Percentiles rank a stretch among this genome's conserved stretches.
phyloP scores from a whole-genome alignment of 2,113 vertebrate species.

The Toxotes jaculatrix region DNA sequence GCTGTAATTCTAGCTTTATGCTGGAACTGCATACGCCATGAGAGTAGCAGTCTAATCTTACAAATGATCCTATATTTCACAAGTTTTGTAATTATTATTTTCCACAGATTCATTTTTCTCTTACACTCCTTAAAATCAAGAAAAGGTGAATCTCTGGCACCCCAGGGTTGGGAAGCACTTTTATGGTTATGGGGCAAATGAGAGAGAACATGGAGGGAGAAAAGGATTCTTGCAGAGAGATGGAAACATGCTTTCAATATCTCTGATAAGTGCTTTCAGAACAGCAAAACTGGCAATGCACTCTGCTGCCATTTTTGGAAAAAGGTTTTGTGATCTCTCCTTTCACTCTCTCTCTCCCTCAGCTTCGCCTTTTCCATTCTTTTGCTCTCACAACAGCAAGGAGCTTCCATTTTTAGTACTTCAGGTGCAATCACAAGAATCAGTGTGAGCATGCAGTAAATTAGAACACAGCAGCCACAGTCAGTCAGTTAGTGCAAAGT shows the following conservation, averaged over 20 bases:
- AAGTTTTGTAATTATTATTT: not conserved
- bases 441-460: constrained; percentile 11
- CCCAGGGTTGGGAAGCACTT: constrained; percentile 18
- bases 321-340: constrained; percentile 61
- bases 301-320: constrained; percentile 57
- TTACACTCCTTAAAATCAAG: not conserved
- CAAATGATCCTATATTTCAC: not conserved
- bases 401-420: constrained; percentile 27
- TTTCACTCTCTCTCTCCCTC: constrained; percentile 20
- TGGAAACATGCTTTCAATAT: constrained; percentile 43
- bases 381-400: constrained; percentile 32
- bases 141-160: constrained; percentile 8
- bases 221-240: constrained; percentile 35
- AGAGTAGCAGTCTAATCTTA: constrained; percentile 11
- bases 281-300: constrained; percentile 50
- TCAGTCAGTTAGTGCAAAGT: constrained; percentile 9
- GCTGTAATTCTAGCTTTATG: no score
- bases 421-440: constrained; percentile 28
- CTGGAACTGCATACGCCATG: not conserved
- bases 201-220: constrained; percentile 23
- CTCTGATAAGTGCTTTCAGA: constrained; percentile 57
- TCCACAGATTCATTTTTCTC: not conserved
- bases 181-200: constrained; percentile 14
- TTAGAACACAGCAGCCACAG: constrained; percentile 12
- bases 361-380: not conserved